phyloP scores from a whole-genome alignment of 2,113 vertebrate genomes.

The Meleagris gallopavo region DNA sequence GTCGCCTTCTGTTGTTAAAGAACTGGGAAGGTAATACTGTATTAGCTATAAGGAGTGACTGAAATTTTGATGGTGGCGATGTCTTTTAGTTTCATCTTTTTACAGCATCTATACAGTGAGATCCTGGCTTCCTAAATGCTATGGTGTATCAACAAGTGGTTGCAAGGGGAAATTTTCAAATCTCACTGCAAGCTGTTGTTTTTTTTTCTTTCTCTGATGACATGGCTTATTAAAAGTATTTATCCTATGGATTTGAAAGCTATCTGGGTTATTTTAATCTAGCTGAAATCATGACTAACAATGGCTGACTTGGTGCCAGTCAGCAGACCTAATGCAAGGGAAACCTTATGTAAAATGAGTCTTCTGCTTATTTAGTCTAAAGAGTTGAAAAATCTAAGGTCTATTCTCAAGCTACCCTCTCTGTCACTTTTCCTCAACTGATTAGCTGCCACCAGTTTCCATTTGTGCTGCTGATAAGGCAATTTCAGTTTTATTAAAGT shows the following conservation, averaged over 20 bases:
- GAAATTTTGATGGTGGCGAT: not conserved
- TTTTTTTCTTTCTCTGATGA: not conserved
- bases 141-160: not conserved
- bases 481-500: not conserved
- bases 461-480: not conserved
- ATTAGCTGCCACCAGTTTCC: not conserved
- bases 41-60: not conserved
- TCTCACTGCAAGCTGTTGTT: not conserved
- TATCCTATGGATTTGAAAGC: not conserved
- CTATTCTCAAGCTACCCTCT: not conserved
- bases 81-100: not conserved
- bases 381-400: not conserved
- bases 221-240: not conserved
- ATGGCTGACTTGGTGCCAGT: not conserved
- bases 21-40: not conserved
- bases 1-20: not conserved
- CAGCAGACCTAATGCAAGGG: not conserved
- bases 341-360: not conserved
- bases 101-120: not conserved
- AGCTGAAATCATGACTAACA: not conserved
- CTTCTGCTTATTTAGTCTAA: not conserved
- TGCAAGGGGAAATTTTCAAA: not conserved
- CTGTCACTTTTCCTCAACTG: not conserved
- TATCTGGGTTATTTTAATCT: not conserved
- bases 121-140: not conserved